phyloP scores from a whole-genome alignment of 2,888 invertebrate species.

The Synanthedon tipuliformis region DNA sequence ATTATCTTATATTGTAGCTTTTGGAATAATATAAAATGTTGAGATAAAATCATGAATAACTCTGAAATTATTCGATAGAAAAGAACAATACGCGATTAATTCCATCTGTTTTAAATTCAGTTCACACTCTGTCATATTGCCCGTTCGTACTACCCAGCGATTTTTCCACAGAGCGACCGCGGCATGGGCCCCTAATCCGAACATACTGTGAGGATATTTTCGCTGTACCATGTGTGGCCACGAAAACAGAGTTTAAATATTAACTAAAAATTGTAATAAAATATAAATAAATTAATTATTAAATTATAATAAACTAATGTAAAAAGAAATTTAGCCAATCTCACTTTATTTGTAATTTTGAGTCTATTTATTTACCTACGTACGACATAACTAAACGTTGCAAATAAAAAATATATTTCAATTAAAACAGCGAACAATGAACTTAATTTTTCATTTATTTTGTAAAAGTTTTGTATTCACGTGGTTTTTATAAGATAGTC shows the following conservation, averaged over 20 bases:
- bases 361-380: background rate
- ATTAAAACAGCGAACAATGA: background rate
- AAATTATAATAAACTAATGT: too few relatives aligned
- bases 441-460: too few relatives aligned
- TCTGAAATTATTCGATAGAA: background rate
- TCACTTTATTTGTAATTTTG: background rate
- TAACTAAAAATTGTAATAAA: too few relatives aligned
- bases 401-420: background rate
- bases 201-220: constrained; percentile 39
- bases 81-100: constrained; percentile 20
- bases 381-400: background rate
- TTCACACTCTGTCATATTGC: constrained; percentile 37
- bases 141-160: constrained; percentile 28
- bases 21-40: too few relatives aligned
- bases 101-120: constrained; percentile 34
- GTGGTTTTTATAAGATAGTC: background rate
- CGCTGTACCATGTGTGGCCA: constrained; percentile 24
- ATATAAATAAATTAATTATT: background rate
- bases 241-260: constrained; percentile 10
- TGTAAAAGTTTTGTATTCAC: background rate
- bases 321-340: too few relatives aligned
- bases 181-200: constrained; percentile 37
- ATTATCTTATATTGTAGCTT: too few relatives aligned
- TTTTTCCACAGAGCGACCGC: constrained; percentile 29
- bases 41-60: background rate